A percentile compares a stretch with the other conserved stretches of the same genome.
Conservation (phyloP, 1,140 invertebrate genomes). For the Drosophila busckii region DNA sequence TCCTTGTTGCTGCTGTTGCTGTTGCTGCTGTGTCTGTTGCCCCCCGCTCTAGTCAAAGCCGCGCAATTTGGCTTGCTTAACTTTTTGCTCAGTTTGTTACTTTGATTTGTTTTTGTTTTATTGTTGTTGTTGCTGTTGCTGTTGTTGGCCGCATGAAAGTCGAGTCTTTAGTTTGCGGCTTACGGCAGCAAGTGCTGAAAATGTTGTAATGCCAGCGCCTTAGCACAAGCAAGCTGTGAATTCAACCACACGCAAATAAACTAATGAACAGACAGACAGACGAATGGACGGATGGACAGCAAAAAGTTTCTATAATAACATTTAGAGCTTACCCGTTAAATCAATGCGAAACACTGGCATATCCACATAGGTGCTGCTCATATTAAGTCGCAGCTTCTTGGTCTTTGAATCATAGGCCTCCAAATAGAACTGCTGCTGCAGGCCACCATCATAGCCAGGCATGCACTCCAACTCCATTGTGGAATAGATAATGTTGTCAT, state of each 20-base stretch:
- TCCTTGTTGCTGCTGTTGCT: constrained; percentile 15
- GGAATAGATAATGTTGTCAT: constrained; percentile 78
- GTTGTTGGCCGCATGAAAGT: constrained; percentile 58
- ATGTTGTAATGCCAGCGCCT: constrained; percentile 52
- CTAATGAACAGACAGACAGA: constrained; percentile 65
- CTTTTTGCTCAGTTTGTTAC: constrained; percentile 74
- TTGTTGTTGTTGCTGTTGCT: constrained; percentile 20
- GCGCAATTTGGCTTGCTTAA: constrained; percentile 71
- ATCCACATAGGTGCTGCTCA: constrained; percentile 81
- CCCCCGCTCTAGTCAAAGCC: constrained; percentile 29
- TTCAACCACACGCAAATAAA: constrained; percentile 70
- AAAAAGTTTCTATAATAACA: too few species aligned
- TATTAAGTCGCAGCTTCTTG: constrained; percentile 85
- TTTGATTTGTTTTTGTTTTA: constrained; percentile 75
- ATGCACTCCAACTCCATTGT: constrained; percentile 78
- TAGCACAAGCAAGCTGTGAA: constrained; percentile 48
- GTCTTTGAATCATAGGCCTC: constrained; percentile 88
- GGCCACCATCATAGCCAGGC: constrained; percentile 87
- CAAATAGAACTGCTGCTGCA: constrained; percentile 89
- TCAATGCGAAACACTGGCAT: constrained; percentile 85
- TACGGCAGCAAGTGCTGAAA: constrained; percentile 41
- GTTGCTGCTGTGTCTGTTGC: not conserved
- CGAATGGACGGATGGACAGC: too few species aligned
- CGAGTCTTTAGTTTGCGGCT: constrained; percentile 73
- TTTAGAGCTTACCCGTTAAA: constrained; percentile 75